Percentiles rank a stretch among this genome's conserved stretches.
phyloP scores from a whole-genome alignment of 2,888 invertebrate genomes.

The Mantis religiosa region DNA sequence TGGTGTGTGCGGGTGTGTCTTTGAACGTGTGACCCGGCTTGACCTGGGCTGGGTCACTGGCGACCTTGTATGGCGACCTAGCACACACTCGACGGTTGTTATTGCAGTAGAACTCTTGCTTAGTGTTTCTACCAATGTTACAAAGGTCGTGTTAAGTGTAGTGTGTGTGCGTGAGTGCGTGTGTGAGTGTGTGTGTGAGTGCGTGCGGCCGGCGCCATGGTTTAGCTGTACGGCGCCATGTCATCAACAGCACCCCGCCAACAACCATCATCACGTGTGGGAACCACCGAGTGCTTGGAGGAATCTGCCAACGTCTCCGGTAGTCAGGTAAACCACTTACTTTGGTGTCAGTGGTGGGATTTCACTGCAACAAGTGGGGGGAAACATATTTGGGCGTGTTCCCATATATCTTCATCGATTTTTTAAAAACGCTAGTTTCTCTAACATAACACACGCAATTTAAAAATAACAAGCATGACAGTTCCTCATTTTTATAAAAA shows the following conservation, averaged over 20 bases:
- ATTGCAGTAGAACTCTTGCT: neutral
- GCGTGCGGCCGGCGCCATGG: conserved; percentile 17
- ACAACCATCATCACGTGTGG: conserved; percentile 5
- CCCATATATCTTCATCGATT: neutral
- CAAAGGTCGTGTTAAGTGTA: neutral
- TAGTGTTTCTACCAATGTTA: neutral
- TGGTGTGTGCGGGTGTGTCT: neutral
- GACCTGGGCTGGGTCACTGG: conserved; percentile 29
- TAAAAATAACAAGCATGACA: too few species aligned
- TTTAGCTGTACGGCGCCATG: conserved; percentile 26
- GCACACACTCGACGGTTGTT: neutral
- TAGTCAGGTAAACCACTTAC: conserved; percentile 22
- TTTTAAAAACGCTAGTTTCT: too few species aligned
- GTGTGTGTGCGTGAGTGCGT: neutral
- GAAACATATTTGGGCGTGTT: neutral
- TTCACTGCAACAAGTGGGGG: neutral
- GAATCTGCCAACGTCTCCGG: conserved; percentile 25
- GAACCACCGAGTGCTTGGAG: conserved; percentile 11
- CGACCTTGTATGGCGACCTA: conserved; percentile 7
- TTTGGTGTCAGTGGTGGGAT: neutral
- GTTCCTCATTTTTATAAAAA: too few species aligned
- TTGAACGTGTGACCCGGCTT: conserved; percentile 24
- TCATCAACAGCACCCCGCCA: conserved; percentile 17
- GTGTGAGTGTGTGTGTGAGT: neutral
- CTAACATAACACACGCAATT: too few species aligned